These are phyloP conservation scores for Agelaius phoeniceus DNA, from an alignment of 2,113 vertebrate genomes.

Conservation along the genomic window DNA sequence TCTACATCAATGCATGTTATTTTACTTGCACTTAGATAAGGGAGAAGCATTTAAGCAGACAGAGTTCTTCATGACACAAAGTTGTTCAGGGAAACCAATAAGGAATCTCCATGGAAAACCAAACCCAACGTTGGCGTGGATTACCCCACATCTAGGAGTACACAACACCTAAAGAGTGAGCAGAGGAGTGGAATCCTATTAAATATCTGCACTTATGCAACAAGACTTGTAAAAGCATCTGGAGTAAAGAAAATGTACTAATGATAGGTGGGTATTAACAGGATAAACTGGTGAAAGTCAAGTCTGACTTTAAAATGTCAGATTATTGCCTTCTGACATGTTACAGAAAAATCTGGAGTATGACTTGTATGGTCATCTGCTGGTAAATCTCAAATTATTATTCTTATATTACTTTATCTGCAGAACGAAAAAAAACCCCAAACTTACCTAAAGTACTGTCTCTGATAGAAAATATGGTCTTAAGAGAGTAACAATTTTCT, in stretches of 20 bases:
- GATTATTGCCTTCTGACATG: not conserved
- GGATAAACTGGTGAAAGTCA: not conserved
- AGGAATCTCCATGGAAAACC: not conserved
- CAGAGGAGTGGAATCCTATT: not conserved
- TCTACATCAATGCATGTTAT: accelerated
- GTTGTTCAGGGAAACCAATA: not conserved
- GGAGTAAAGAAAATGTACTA: not conserved
- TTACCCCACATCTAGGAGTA: not conserved
- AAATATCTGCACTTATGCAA: not conserved
- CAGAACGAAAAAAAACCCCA: not conserved
- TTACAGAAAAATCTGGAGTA: not conserved
- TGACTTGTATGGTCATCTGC: not conserved
- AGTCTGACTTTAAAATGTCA: not conserved
- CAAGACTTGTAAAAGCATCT: not conserved
- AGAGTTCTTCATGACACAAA: not conserved
- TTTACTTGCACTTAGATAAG: not conserved
- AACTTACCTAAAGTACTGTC: not conserved
- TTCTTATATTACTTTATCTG: not conserved
- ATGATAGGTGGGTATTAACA: not conserved
- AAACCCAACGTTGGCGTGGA: not conserved
- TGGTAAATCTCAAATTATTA: not conserved
- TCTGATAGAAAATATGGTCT: not conserved
- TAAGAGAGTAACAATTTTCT: not conserved
- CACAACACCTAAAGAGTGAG: not conserved
- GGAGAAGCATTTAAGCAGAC: not conserved